phyloP scores from a whole-genome alignment of 1,140 invertebrate species.

The Leucophenga varia region DNA sequence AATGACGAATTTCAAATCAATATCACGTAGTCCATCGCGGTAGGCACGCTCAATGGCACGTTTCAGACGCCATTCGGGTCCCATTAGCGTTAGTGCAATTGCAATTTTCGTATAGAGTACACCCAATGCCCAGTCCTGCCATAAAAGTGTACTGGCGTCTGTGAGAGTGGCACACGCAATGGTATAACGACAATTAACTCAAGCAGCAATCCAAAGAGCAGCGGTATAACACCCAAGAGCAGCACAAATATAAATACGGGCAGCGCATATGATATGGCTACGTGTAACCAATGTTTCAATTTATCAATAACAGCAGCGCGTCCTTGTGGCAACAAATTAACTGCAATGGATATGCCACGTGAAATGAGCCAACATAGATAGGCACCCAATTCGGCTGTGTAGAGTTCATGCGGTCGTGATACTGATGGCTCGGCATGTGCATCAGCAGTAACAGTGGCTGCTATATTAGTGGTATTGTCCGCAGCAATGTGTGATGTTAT shows the following conservation, averaged over 20 bases:
- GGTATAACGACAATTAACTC: slow-evolving; percentile 92
- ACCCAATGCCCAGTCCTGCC: slow-evolving; percentile 96
- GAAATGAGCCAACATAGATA: slow-evolving; percentile 90
- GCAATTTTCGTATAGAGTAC: slow-evolving; percentile 97
- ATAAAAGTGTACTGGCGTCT: slow-evolving; percentile 95
- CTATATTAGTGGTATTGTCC: no score
- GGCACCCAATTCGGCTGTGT: slow-evolving; percentile 84
- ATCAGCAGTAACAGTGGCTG: slow-evolving; percentile 30
- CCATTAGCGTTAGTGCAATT: slow-evolving; percentile 96
- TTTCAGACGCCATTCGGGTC: slow-evolving; percentile 92
- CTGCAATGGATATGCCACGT: slow-evolving; percentile 74
- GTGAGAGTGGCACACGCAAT: slow-evolving; percentile 86
- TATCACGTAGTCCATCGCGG: slow-evolving; percentile 87
- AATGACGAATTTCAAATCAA: slow-evolving; percentile 87
- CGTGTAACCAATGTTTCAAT: slow-evolving; percentile 72
- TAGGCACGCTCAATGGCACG: slow-evolving; percentile 88
- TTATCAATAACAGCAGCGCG: slow-evolving; percentile 73
- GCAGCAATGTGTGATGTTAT: slow-evolving; percentile 58
- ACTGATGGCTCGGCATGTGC: slow-evolving; percentile 44
- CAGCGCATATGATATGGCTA: slow-evolving; percentile 69
- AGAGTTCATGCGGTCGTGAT: slow-evolving; percentile 86
- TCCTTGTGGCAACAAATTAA: slow-evolving; percentile 86
- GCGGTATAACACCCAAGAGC: slow-evolving; percentile 89
- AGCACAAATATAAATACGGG: slow-evolving; percentile 64
- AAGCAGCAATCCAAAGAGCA: slow-evolving; percentile 88